Evolutionary conservation across 1,140 invertebrate genomes (phyloP).

Genomic region (Drosophila murphyi): DNA sequence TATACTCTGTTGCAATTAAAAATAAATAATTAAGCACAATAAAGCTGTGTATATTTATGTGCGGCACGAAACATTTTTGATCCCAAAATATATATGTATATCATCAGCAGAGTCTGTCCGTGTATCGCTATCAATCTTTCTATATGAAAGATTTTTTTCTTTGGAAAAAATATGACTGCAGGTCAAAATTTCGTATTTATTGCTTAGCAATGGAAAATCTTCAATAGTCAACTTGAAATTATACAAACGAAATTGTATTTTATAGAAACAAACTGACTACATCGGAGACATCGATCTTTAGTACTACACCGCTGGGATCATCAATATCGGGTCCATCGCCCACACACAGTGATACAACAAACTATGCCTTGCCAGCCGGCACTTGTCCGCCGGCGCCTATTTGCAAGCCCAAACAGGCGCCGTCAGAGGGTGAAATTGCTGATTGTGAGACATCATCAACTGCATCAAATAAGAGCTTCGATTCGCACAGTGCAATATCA

Average conservation of each 20-base stretch:
- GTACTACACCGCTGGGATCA: slow-evolving; percentile 72
- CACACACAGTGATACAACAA: slow-evolving; percentile 50
- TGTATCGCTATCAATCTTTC: too few relatives aligned
- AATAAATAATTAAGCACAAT: too few relatives aligned
- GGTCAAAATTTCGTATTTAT: too few relatives aligned
- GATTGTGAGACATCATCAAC: slow-evolving; percentile 81
- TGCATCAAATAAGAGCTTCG: slow-evolving; percentile 79
- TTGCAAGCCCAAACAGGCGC: slow-evolving; percentile 71
- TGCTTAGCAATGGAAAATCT: too few relatives aligned
- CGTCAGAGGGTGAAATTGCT: slow-evolving; percentile 67
- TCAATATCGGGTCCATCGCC: slow-evolving; percentile 51
- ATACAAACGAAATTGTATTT: slow-evolving; percentile 9
- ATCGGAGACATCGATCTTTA: slow-evolving; percentile 81
- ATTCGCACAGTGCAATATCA: slow-evolving; percentile 72
- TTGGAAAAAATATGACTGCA: neutral
- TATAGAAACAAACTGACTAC: slow-evolving; percentile 74
- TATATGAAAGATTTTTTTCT: too few relatives aligned
- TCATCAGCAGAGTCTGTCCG: too few relatives aligned
- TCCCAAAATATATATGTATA: too few relatives aligned
- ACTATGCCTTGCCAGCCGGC: slow-evolving; percentile 36
- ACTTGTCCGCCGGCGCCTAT: slow-evolving; percentile 69
- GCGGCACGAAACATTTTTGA: too few relatives aligned
- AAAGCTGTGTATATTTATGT: too few relatives aligned
- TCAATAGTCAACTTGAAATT: neutral
- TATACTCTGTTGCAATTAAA: too few relatives aligned